Evolutionary conservation across 1,140 invertebrate species (phyloP), one percentile per base, ranked within the genome.

Genomic region (Dreissena rostriformis): DNA sequence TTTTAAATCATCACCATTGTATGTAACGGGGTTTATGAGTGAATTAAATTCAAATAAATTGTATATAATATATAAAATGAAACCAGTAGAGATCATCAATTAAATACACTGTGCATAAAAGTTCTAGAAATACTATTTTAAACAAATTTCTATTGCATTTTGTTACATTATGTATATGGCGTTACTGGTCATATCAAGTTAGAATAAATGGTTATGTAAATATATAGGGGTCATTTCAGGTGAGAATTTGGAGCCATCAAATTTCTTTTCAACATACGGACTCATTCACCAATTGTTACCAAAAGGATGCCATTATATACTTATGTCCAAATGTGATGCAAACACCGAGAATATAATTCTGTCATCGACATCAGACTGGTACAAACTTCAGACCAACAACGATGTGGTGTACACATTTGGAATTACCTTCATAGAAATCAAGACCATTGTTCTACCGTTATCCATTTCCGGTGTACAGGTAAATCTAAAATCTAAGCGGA

Each of bases 361-460:
- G 67, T 73, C 70, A 17, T 82, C 79, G 4, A 82, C 79, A 24
- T 72, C 68, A 22, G 39, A 53, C 15, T 82, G 79, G 79, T 65
- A 61, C 29, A 24, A 57, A 24, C 53, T 65, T n/a, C 24, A 26
- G 1, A 12, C 24, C 8, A 73, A 72, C 24, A 14, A 39, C 51
- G 52, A 26, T n/a, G 26, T 82, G 1, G 66, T 61, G 12, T 82
- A 73, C 26, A 73, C 79, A 2, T 63, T 65, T 65, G 79, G 79
- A 11, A 82, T 82, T 26, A 55, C 71, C 8, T 82, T 82, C 53
- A 39, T 73, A 15, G 79, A 82, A 61, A 53, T 72, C 4, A 73
- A 73, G 29, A 29, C 51, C 14, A 52, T 82, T 28, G 51, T 55
- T 52, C 57, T 82, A 8, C 79, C 79, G 5, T 57, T 82, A 28